Evolutionary conservation across 1,140 invertebrate species (phyloP).

Genomic region (Drosophila sp.): DNA sequence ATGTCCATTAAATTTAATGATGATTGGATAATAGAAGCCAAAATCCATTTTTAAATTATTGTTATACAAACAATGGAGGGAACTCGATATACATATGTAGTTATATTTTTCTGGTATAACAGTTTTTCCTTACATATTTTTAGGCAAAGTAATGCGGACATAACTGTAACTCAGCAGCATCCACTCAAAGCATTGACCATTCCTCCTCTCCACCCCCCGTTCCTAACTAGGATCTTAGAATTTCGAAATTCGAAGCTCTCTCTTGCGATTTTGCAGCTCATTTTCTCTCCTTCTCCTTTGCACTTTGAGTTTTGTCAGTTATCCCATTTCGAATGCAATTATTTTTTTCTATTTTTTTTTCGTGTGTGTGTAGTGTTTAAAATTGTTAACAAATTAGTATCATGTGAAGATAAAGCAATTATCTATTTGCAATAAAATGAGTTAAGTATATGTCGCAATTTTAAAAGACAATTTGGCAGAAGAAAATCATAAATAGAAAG

Average conservation of each 20-base stretch:
- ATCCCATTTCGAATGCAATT: not conserved
- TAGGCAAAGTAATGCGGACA: no score
- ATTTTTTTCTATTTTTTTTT: not conserved
- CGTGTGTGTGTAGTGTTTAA: not conserved
- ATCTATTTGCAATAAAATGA: not conserved
- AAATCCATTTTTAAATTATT: no score
- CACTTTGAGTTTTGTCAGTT: not conserved
- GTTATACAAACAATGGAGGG: no score
- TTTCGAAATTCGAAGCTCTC: not conserved
- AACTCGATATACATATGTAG: no score
- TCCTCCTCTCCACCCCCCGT: no score
- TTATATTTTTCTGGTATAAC: no score
- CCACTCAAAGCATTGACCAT: no score
- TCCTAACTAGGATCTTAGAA: not conserved
- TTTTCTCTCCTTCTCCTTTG: not conserved
- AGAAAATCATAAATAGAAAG: not conserved
- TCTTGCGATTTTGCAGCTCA: no score
- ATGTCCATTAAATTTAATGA: no score
- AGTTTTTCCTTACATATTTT: no score
- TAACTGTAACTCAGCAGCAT: no score
- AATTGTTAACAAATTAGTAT: not conserved
- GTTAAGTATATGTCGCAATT: not conserved
- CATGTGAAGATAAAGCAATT: not conserved
- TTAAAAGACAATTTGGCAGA: not conserved
- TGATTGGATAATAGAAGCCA: no score